A percentile compares a stretch with the other conserved stretches of the same genome.
phyloP scores from a whole-genome alignment of 2,888 invertebrate species.

The Limnephilus marmoratus region DNA sequence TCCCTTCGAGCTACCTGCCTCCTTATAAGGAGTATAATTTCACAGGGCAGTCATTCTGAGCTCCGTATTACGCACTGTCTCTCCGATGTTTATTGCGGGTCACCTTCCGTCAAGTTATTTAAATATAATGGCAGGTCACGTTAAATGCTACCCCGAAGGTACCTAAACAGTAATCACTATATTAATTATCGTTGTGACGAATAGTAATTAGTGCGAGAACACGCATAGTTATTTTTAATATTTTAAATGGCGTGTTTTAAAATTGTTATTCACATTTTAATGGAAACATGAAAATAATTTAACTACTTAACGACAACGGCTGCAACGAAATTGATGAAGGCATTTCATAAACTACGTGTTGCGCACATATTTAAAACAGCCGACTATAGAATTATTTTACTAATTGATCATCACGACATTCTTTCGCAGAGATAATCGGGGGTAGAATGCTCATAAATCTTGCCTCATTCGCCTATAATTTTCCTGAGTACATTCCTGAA shows the following conservation, averaged over 20 bases:
- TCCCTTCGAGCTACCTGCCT: constrained; percentile 2
- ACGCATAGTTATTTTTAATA: background rate
- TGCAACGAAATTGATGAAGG: background rate
- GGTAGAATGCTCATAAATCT: background rate
- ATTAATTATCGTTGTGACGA: background rate
- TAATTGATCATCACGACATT: background rate
- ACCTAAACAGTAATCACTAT: background rate
- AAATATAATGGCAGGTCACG: background rate
- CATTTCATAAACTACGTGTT: background rate
- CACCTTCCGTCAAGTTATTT: background rate
- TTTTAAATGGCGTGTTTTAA: background rate
- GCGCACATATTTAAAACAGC: background rate
- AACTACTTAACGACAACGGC: background rate
- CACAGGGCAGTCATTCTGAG: background rate
- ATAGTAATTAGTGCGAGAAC: background rate
- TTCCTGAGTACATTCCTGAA: background rate
- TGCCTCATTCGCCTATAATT: background rate
- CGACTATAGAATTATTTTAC: background rate
- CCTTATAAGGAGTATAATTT: background rate
- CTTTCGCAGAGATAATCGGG: background rate
- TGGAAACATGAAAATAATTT: background rate
- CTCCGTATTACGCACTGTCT: background rate
- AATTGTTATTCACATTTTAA: background rate
- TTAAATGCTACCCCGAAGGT: background rate
- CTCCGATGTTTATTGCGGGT: background rate